Percentiles rank a stretch among this genome's conserved stretches.
Conservation (phyloP, 2,113 vertebrate genomes). For the Gallinago paraguaiae region DNA sequence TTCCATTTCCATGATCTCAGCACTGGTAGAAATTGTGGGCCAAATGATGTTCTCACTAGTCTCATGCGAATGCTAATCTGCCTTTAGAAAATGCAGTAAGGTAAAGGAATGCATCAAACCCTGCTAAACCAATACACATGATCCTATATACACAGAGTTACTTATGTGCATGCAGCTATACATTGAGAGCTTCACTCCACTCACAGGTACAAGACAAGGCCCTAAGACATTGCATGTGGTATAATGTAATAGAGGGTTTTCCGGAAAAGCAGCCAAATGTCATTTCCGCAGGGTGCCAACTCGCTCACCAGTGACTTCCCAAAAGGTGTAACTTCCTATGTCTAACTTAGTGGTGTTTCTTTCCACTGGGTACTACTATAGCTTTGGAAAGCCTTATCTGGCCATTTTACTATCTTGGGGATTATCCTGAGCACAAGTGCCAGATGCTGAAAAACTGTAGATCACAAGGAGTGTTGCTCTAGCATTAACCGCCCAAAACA, state of each 20-base stretch:
- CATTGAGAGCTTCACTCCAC: background rate
- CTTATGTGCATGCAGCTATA: background rate
- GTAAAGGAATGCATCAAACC: background rate
- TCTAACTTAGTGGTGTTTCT: background rate
- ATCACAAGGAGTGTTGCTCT: too few relatives aligned
- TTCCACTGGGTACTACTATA: background rate
- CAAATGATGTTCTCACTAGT: background rate
- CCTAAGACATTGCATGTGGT: accelerated
- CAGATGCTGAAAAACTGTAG: background rate
- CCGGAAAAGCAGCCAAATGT: background rate
- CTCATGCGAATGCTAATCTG: background rate
- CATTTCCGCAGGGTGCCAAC: background rate
- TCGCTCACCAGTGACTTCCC: background rate
- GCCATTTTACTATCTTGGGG: background rate
- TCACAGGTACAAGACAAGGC: background rate
- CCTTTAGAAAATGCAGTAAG: background rate
- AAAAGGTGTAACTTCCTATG: background rate
- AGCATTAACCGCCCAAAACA: background rate
- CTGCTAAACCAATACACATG: background rate
- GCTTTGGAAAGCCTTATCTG: background rate
- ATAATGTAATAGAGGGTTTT: background rate
- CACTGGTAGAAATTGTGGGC: background rate
- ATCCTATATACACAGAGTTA: background rate
- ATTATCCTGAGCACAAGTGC: background rate
- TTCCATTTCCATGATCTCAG: background rate